phyloP scores from a whole-genome alignment of 2,797 vertebrate species.

The Galaxias olidus region DNA sequence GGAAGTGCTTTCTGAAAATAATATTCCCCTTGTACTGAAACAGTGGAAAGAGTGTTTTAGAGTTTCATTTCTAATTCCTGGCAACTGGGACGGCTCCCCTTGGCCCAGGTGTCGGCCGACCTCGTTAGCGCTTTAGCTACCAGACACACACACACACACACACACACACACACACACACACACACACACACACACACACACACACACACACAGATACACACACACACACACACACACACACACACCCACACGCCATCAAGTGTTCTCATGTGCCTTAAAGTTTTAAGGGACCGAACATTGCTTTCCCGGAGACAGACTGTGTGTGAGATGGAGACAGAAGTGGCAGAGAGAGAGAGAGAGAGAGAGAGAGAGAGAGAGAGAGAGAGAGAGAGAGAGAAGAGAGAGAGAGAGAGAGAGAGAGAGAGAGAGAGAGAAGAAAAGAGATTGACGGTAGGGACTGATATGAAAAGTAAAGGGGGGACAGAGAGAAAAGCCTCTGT shows the following conservation, averaged over 20 bases:
- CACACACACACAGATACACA: slow-evolving; percentile 37
- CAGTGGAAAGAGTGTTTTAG: slow-evolving; percentile 64
- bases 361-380: slow-evolving; percentile 34
- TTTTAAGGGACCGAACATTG: slow-evolving; percentile 25
- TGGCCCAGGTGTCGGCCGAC: slow-evolving; percentile 26
- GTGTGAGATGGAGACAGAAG: neutral
- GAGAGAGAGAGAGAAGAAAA: slow-evolving; percentile 40
- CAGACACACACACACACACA: slow-evolving; percentile 38
- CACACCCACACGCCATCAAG: neutral
- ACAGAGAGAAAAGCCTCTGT: slow-evolving; percentile 31
- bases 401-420: slow-evolving; percentile 23
- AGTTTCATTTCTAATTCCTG: slow-evolving; percentile 50
- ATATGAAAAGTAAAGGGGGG: no score
- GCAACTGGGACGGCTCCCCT: slow-evolving; percentile 44
- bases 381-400: slow-evolving; percentile 34
- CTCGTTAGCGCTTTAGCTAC: no score
- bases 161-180: slow-evolving; percentile 27
- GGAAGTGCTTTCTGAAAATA: slow-evolving; percentile 64
- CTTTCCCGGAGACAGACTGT: slow-evolving; percentile 10
- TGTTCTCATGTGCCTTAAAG: neutral
- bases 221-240: slow-evolving; percentile 22
- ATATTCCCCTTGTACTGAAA: slow-evolving; percentile 53
- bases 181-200: neutral
- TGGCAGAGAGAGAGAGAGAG: neutral
- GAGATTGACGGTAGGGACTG: slow-evolving; percentile 8